Evolutionary conservation across 2,888 invertebrate species (phyloP).

Genomic region (Rotaria socialis): DNA sequence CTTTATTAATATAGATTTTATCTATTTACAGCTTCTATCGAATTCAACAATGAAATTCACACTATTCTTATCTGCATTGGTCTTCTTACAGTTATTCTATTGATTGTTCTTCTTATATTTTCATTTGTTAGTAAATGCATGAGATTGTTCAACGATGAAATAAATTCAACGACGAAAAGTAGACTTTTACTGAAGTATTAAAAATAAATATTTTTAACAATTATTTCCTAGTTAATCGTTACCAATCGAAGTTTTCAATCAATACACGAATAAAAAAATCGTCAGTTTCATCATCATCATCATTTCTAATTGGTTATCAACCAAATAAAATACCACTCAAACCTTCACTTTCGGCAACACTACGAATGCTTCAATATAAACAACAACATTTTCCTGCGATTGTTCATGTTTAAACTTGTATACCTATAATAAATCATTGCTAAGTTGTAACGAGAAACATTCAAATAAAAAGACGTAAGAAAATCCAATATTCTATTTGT

Average conservation of each 20-base stretch:
- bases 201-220: background rate
- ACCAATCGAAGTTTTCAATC: background rate
- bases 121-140: background rate
- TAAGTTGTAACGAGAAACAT: no score
- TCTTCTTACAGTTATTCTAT: background rate
- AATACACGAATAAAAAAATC: background rate
- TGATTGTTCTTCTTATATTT: background rate
- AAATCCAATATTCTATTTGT: no score
- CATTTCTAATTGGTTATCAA: background rate
- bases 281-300: background rate
- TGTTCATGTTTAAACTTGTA: background rate
- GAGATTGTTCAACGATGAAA: background rate
- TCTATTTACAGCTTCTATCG: background rate
- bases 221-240: background rate
- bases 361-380: background rate
- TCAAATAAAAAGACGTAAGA: no score
- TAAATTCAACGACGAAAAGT: background rate
- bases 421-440: no score
- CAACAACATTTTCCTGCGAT: background rate
- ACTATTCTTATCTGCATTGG: background rate
- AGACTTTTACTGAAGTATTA: background rate
- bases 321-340: background rate
- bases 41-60: background rate
- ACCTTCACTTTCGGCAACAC: background rate
- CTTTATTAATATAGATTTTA: no score